Percentiles rank a stretch among this genome's conserved stretches.
phyloP scores from a whole-genome alignment of 30 jellyfish, hydroid and myxozoan species.

The Turritopsis rubra region DNA sequence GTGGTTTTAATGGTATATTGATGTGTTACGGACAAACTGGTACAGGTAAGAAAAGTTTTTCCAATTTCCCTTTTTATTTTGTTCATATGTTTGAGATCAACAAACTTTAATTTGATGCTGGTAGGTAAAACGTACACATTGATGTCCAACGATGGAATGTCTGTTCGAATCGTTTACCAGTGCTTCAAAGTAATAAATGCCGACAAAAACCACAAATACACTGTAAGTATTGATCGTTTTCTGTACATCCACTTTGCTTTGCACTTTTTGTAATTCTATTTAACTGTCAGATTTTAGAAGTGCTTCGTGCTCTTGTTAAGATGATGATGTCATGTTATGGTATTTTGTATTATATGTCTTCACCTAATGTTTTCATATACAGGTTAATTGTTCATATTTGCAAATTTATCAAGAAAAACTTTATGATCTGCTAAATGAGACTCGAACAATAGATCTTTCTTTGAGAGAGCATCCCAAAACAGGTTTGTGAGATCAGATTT shows the following conservation, averaged over 20 bases:
- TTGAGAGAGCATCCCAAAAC: constrained; percentile 90
- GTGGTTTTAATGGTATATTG: constrained; percentile 91
- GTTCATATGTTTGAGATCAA: not conserved
- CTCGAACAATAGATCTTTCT: constrained; percentile 89
- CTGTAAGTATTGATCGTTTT: constrained; percentile 47
- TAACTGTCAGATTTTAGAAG: not conserved
- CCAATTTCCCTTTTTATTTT: too few species aligned
- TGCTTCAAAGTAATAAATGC: constrained; percentile 79
- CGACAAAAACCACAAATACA: constrained; percentile 80
- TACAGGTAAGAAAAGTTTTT: constrained; percentile 67
- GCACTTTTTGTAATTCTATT: not conserved
- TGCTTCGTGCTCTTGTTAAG: not conserved
- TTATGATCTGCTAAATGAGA: constrained; percentile 81
- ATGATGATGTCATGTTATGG: too few species aligned
- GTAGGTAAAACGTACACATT: constrained; percentile 93
- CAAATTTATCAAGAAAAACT: constrained; percentile 96
- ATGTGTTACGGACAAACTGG: constrained; percentile 98
- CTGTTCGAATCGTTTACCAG: constrained; percentile 83
- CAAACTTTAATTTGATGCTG: not conserved
- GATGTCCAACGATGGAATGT: constrained; percentile 98
- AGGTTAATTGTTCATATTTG: constrained; percentile 95
- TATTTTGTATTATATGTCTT: too few species aligned
- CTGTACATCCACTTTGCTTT: too few species aligned
- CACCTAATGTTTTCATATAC: not conserved
- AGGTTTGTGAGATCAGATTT: constrained; percentile 48